Evolutionary conservation across 1,140 invertebrate genomes (phyloP).

Genomic region (Penaeus indicus): DNA sequence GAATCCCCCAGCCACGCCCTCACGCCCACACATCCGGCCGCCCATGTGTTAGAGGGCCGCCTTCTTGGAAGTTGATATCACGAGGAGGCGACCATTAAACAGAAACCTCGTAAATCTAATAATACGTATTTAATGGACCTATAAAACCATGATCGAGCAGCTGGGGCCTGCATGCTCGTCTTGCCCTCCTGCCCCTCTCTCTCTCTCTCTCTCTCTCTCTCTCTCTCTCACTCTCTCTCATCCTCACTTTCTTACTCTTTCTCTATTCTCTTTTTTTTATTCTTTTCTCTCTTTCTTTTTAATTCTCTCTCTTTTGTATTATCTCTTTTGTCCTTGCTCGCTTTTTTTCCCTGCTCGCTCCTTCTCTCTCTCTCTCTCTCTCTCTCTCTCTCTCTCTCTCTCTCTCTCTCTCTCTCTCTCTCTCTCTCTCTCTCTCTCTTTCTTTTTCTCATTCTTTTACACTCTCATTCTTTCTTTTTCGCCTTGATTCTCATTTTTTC

Average conservation of each 20-base stretch:
- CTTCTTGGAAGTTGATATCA: conserved; percentile 48
- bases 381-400: too few relatives aligned
- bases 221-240: not conserved
- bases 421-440: not conserved
- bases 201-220: not conserved
- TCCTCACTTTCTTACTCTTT: too few relatives aligned
- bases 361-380: too few relatives aligned
- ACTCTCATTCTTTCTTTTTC: conserved; percentile 1
- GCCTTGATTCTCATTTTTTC: conserved; percentile 6
- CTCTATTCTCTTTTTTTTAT: too few relatives aligned
- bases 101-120: conserved; percentile 53
- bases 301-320: too few relatives aligned
- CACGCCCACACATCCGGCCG: not conserved
- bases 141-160: conserved; percentile 55
- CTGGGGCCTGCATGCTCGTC: not conserved
- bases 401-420: not conserved
- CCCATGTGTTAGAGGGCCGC: not conserved
- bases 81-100: conserved; percentile 43
- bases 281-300: too few relatives aligned
- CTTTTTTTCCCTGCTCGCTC: too few relatives aligned
- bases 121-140: conserved; percentile 58
- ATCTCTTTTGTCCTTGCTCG: too few relatives aligned
- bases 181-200: not conserved
- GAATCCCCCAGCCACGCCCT: not conserved
- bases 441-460: not conserved